A percentile compares a stretch with the other conserved stretches of the same genome.
phyloP scores from a whole-genome alignment of 2,888 invertebrate species.

The Ophioninae sp. region DNA sequence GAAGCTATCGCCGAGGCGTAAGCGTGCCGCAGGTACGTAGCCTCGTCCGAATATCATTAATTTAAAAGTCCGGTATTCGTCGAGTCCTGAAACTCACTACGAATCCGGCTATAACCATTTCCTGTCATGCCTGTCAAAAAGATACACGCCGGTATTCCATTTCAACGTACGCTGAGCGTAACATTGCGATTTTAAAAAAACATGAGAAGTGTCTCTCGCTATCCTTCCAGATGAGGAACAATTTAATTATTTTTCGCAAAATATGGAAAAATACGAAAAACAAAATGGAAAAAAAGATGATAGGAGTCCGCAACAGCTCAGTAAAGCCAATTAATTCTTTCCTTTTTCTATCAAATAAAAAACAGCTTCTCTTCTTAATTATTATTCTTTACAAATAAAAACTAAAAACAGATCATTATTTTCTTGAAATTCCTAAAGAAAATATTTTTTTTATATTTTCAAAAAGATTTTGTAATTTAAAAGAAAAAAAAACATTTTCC shows the following conservation, averaged over 20 bases:
- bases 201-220: neutral
- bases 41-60: constrained; percentile 19
- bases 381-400: no score
- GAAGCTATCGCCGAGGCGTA: constrained; percentile 56
- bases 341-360: no score
- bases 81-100: constrained; percentile 32
- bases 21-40: constrained; percentile 60
- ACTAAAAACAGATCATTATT: no score
- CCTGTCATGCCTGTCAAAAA: constrained; percentile 27
- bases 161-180: constrained; percentile 1
- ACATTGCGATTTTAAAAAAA: constrained; percentile 1
- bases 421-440: no score
- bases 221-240: neutral
- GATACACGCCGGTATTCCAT: constrained; percentile 7
- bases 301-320: neutral
- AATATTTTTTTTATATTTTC: no score
- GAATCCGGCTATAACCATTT: constrained; percentile 11
- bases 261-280: neutral
- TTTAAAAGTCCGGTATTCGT: neutral
- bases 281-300: neutral
- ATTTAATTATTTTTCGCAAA: neutral
- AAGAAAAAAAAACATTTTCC: no score
- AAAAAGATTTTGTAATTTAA: no score
- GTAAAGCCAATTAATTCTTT: neutral
- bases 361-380: no score